phyloP scores from a whole-genome alignment of 2,113 vertebrate species.

The Cebus imitator region DNA sequence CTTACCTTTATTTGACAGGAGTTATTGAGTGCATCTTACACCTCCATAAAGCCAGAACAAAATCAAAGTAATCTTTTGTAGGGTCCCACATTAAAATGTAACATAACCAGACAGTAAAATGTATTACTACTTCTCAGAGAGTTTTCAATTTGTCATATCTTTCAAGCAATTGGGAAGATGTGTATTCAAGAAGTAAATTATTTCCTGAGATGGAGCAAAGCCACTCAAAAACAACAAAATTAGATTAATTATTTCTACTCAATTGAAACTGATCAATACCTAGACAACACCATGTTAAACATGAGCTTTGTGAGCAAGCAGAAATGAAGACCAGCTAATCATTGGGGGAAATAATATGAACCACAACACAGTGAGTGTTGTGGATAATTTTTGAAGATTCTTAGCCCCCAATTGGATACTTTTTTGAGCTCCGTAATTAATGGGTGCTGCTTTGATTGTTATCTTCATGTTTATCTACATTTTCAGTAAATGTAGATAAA shows the following conservation, averaged over 20 bases:
- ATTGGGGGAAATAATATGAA: not conserved
- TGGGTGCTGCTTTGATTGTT: accelerated
- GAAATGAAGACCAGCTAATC: not conserved
- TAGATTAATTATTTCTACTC: conserved; percentile 16
- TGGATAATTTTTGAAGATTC: not conserved
- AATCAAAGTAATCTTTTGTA: conserved; percentile 71
- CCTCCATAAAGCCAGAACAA: conserved; percentile 51
- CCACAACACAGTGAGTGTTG: not conserved
- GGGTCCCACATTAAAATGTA: conserved; percentile 63
- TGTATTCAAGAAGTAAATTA: conserved; percentile 45
- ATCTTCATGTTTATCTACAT: not conserved
- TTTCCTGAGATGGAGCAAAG: not conserved
- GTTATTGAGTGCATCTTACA: conserved; percentile 67
- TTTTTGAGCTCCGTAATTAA: not conserved
- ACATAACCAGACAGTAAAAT: conserved; percentile 62
- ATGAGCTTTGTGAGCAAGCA: not conserved
- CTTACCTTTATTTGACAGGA: conserved; percentile 75
- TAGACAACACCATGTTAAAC: not conserved
- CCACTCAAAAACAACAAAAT: not conserved
- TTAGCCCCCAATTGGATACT: not conserved
- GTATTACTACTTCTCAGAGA: conserved; percentile 53
- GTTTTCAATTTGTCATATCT: conserved; percentile 57
- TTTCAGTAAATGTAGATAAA: too few relatives aligned
- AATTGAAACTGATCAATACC: not conserved
- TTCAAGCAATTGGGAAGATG: conserved; percentile 21